Percentiles rank a stretch among this genome's conserved stretches.
These are phyloP conservation scores for Eurytoma californica DNA, from an alignment of 2,888 invertebrate genomes.

Conservation along the genomic window DNA sequence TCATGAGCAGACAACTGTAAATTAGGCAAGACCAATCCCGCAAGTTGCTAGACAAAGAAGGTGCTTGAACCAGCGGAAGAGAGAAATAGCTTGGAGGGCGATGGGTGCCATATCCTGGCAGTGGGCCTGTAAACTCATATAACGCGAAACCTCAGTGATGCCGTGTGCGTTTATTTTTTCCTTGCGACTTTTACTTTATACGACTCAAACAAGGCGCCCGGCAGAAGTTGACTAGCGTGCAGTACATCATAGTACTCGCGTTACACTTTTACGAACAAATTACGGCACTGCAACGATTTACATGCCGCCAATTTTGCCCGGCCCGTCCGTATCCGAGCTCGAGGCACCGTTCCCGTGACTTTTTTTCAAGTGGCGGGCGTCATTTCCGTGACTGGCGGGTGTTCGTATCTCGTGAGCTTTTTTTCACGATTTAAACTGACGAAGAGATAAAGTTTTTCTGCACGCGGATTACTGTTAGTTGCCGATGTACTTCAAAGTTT, in stretches of 20 bases:
- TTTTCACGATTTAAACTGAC: too few relatives aligned
- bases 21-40: constrained; percentile 65
- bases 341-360: too few relatives aligned
- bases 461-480: too few relatives aligned
- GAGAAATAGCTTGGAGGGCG: constrained; percentile 34
- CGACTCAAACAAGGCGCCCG: too few relatives aligned
- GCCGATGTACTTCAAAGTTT: too few relatives aligned
- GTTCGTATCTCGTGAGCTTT: too few relatives aligned
- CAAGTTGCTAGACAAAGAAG: constrained; percentile 35
- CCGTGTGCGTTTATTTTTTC: neutral
- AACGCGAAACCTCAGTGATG: constrained; percentile 24
- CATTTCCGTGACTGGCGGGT: too few relatives aligned
- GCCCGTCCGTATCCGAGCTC: neutral
- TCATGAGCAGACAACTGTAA: constrained; percentile 67
- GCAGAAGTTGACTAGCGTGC: too few relatives aligned
- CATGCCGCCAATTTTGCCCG: neutral
- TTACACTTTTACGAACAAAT: constrained; percentile 20
- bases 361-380: too few relatives aligned
- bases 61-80: constrained; percentile 39
- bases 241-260: neutral
- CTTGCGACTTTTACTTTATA: neutral
- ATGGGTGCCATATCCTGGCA: constrained; percentile 58
- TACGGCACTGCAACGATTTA: neutral
- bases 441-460: too few relatives aligned
- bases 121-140: constrained; percentile 68